phyloP scores from a whole-genome alignment of 2,888 invertebrate genomes.

The Creontiades dilutus region DNA sequence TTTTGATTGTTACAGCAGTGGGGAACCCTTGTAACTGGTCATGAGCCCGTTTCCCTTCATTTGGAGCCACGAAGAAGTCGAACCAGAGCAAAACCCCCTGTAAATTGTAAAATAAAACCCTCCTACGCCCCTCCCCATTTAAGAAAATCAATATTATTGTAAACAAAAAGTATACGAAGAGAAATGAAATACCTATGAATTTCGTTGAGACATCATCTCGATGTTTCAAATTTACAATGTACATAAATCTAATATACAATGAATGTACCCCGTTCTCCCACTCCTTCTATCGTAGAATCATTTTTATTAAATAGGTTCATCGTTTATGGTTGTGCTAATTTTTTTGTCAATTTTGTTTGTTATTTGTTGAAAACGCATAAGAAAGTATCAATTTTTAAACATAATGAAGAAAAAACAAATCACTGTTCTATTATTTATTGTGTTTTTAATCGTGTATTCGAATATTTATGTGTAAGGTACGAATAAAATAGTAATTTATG shows the following conservation, averaged over 20 bases:
- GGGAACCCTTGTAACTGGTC: slow-evolving; percentile 40
- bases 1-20: slow-evolving; percentile 19
- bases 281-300: background rate
- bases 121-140: background rate
- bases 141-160: background rate
- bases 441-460: slow-evolving; percentile 59
- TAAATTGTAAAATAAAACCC: slow-evolving; percentile 63
- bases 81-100: background rate
- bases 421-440: slow-evolving; percentile 56
- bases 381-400: background rate
- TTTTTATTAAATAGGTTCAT: slow-evolving; percentile 9
- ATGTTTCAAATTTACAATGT: slow-evolving; percentile 22
- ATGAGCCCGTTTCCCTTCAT: background rate
- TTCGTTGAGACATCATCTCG: slow-evolving; percentile 37
- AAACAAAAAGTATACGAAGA: slow-evolving; percentile 66
- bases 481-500: slow-evolving; percentile 58
- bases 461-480: slow-evolving; percentile 30
- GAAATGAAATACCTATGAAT: slow-evolving; percentile 28
- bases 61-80: background rate
- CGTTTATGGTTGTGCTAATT: slow-evolving; percentile 53
- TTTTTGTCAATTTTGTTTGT: slow-evolving; percentile 50
- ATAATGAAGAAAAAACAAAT: background rate
- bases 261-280: slow-evolving; percentile 26
- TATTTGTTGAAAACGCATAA: slow-evolving; percentile 48
- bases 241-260: slow-evolving; percentile 12